Evolutionary conservation across 2,888 invertebrate species (phyloP).

Genomic region (Ophonus ardosiacus): DNA sequence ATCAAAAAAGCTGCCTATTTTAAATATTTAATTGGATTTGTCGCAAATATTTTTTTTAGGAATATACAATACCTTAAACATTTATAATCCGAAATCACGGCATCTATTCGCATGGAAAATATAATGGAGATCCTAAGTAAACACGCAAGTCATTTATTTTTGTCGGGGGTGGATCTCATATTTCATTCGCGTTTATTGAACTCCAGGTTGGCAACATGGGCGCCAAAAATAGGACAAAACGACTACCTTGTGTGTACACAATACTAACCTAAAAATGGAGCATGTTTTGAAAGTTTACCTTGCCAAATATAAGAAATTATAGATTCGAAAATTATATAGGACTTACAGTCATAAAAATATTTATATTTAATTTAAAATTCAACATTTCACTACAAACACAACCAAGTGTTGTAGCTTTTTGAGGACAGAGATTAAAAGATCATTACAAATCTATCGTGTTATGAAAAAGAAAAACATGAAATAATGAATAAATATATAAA

Average conservation of each 20-base stretch:
- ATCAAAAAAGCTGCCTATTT: too few species aligned
- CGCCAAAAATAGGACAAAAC: slow-evolving; percentile 4
- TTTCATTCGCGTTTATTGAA: slow-evolving; percentile 63
- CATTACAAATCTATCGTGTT: too few species aligned
- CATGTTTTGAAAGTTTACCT: not conserved
- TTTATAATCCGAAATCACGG: slow-evolving; percentile 23
- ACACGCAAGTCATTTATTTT: slow-evolving; percentile 59
- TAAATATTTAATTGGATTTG: not conserved
- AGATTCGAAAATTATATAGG: too few species aligned
- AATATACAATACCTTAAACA: not conserved
- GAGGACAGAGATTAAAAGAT: too few species aligned
- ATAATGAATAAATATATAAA: too few species aligned
- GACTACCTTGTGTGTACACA: not conserved
- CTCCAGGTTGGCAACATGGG: slow-evolving; percentile 53
- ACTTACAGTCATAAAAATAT: too few species aligned
- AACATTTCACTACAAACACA: too few species aligned
- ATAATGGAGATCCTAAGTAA: slow-evolving; percentile 47
- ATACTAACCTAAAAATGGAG: not conserved
- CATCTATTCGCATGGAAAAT: slow-evolving; percentile 37
- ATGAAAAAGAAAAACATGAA: too few species aligned
- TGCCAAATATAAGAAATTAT: too few species aligned
- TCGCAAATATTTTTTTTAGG: not conserved
- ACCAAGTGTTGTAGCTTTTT: too few species aligned
- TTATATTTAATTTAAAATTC: too few species aligned
- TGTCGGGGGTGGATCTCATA: slow-evolving; percentile 56